A percentile compares a stretch with the other conserved stretches of the same genome.
These are phyloP conservation scores for Tragelaphus strepsiceros DNA, from an alignment of 2,113 vertebrate species.

Conservation along the genomic window DNA sequence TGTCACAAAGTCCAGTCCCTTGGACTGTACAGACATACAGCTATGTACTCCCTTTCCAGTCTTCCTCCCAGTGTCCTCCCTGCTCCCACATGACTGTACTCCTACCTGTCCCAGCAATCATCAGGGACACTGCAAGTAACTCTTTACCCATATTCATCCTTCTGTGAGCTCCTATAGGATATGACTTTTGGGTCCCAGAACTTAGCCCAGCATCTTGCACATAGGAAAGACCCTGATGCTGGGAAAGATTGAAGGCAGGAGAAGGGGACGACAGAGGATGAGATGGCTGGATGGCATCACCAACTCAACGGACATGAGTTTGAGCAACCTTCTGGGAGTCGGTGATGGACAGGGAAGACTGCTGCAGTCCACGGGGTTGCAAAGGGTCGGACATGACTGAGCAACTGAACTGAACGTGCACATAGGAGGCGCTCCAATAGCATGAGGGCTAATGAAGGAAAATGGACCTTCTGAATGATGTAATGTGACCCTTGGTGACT, in stretches of 20 bases:
- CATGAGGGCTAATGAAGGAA: background rate
- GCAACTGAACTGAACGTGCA: background rate
- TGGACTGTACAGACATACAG: background rate
- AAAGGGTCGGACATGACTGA: background rate
- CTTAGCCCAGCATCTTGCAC: background rate
- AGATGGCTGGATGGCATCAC: background rate
- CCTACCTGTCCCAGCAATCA: background rate
- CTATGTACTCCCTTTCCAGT: background rate
- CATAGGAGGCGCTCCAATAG: too few relatives aligned
- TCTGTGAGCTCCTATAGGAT: background rate
- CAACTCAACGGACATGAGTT: background rate
- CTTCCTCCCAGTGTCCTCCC: background rate
- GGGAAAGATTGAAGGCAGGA: background rate
- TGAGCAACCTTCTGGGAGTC: background rate
- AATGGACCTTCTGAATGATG: background rate
- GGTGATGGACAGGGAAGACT: background rate
- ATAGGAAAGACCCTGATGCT: background rate
- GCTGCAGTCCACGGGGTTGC: background rate
- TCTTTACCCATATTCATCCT: background rate
- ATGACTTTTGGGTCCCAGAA: background rate
- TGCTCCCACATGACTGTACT: background rate
- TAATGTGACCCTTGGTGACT: background rate
- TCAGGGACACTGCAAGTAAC: background rate
- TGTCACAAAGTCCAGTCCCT: background rate
- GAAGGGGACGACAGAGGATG: background rate